A percentile compares a stretch with the other conserved stretches of the same genome.
phyloP scores from a whole-genome alignment of 2,113 vertebrate species.

The Microtus montanus region DNA sequence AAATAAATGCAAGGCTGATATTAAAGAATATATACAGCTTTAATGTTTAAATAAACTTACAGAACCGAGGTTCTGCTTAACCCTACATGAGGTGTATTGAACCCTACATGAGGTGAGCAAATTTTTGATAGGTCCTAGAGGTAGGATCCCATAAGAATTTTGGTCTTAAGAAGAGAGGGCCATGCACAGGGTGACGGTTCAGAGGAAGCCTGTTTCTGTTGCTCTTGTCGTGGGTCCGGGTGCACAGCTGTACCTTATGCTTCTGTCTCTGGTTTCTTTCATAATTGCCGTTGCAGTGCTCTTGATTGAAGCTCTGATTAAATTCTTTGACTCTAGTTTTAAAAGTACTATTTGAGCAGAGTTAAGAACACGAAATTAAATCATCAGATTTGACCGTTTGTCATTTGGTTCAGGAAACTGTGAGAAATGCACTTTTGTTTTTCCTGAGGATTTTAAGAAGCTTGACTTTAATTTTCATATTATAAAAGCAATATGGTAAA shows the following conservation, averaged over 20 bases:
- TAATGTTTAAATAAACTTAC: no score
- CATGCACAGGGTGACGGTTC: background rate
- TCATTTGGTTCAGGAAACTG: constrained; percentile 36
- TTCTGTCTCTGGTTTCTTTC: constrained; percentile 16
- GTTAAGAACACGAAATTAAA: background rate
- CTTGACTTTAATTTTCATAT: constrained; percentile 41
- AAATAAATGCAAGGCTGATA: no score
- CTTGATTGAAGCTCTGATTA: constrained; percentile 20
- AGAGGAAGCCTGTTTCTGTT: background rate
- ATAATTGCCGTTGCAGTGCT: background rate
- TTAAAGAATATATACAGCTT: no score
- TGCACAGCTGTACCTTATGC: background rate
- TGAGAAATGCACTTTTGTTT: background rate
- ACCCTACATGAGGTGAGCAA: background rate
- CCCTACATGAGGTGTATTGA: background rate
- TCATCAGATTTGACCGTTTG: background rate
- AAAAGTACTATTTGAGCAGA: constrained; percentile 15
- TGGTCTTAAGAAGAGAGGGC: background rate
- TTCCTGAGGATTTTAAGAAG: constrained; percentile 13
- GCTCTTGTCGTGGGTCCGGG: background rate
- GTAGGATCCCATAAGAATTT: background rate
- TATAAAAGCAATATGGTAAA: constrained; percentile 18
- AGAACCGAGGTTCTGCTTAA: no score
- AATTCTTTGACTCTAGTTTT: constrained; percentile 55
- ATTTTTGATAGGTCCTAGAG: background rate